Evolutionary conservation across 2,113 vertebrate genomes (phyloP), one percentile per base, ranked within the genome.

Genomic region (Neotoma lepida): DNA sequence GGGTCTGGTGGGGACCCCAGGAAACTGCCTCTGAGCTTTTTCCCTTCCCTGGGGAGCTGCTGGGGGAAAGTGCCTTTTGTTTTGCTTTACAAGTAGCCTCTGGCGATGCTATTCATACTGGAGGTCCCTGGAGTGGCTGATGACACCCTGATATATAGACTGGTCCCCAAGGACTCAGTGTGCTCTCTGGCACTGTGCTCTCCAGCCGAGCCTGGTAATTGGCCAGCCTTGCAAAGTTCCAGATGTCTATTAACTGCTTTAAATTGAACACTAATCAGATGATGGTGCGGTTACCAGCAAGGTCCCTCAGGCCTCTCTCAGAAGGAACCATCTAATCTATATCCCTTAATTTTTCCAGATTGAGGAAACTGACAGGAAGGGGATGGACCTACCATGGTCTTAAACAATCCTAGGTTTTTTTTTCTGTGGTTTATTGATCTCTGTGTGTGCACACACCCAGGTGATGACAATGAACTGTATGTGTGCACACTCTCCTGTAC

Each of bases 201-300:
- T 30, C 49, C 4, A 82, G 88, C 85, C 41, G 64, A n/a, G 89
- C 91, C 76, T 0, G 1, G 76, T 90, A 90, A 97, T 81, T 93
- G 88, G 54, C 41, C n/a, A 76, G 89, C 78, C 74, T 66, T 77
- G 92, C 82, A 78, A 86, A 84, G 74, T 74, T 93, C 93, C 88
- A 96, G 94, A n/a, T 46, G 82, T 88, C 93, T 86, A 41, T 95
- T 86, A 95, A 78, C 26, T 63, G 87, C 88, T 93, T 85, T 66
- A 46, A 94, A 90, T 10, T 41, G 77, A 93, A 80, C 3, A 4
- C 78, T 93, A 89, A 96, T 90, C 85, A 89, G 74, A 77, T n/a
- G 87, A 90, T 9, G 39, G 77, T n/a, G 18, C 20, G 28, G 66
- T 94, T 70, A 80, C 90, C 93, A 54, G 28, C 68, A 9, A 3